Base-by-base conservation (phyloP, 2,888 invertebrate genomes). In the Operophtera brumata region DNA sequence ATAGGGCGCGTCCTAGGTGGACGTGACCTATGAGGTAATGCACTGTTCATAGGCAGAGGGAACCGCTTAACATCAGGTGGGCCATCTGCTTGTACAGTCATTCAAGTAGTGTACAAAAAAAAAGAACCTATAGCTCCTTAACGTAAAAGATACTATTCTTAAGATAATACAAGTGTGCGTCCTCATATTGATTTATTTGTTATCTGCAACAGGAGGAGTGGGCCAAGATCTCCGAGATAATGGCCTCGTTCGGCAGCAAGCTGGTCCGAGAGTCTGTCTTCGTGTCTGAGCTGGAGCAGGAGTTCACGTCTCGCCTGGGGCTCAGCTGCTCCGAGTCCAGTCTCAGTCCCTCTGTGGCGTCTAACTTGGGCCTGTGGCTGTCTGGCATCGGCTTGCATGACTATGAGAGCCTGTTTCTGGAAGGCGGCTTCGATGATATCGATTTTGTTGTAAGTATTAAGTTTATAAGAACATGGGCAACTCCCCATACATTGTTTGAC, bases 171-270 rank as follows among this genome's bases (percentile, higher is more conserved):
- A n/a, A n/a, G n/a, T n/a, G n/a, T n/a, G n/a, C n/a, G n/a, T n/a
- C 4, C 20, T 20, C 4, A 2, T 20, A 20, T 20, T 20, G 20
- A 20, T 20, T 20, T 20, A 20, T 20, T 20, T 20, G 20, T 20
- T 20, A 20, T 20, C 20, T 4, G 68, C 71, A 63, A 67, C 94
- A 96, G 86, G 97, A 97, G 86, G 98, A 98, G 89, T 98, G 98
- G 96, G 96, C 96, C 20, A 96, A 97, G 88, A 97, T 98, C 71
- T 96, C 96, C 43, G 97, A 97, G 86, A 98, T 98, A 72, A 96
- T 98, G 94, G 97, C 97, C 39, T 96, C 97, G 1, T 96, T 98
- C 76, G 97, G 97, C 57, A 96, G 95, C 63, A 95, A 95, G 52
- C 92, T 96, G 32, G 94, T 96, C 10, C 84, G 94, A 13, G 95